These are phyloP conservation scores for Ctenoplectra terminalis DNA, from an alignment of 1,140 invertebrate species.

Conservation along the genomic window DNA sequence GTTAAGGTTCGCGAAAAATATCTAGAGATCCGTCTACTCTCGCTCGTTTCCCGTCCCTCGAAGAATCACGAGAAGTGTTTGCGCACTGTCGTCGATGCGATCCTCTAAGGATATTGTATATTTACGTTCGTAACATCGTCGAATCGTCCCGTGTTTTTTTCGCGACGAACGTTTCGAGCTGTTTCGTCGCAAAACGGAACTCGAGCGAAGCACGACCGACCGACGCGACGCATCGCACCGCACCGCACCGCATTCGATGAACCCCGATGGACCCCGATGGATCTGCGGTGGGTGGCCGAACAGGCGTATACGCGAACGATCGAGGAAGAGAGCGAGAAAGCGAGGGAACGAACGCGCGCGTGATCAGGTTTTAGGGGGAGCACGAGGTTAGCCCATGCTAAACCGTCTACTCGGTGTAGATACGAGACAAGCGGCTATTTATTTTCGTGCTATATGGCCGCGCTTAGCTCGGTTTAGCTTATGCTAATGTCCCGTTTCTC, in stretches of 20 bases:
- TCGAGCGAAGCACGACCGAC: no score
- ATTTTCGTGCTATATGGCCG: slow-evolving; percentile 79
- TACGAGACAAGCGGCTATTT: slow-evolving; percentile 77
- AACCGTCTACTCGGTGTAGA: slow-evolving; percentile 71
- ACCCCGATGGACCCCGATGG: neutral
- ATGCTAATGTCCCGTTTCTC: slow-evolving; percentile 79
- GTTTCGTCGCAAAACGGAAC: no score
- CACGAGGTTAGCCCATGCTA: slow-evolving; percentile 66
- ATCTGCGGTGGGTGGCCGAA: slow-evolving; percentile 36
- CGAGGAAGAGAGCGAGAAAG: slow-evolving; percentile 35
- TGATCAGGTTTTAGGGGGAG: slow-evolving; percentile 46
- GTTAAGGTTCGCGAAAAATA: no score
- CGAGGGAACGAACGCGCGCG: neutral
- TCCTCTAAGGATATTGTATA: no score
- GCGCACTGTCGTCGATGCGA: no score
- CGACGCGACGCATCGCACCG: no score
- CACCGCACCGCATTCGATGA: slow-evolving; percentile 24
- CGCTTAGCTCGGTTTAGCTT: slow-evolving; percentile 77
- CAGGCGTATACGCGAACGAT: slow-evolving; percentile 40
- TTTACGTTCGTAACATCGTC: no score
- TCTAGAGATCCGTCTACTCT: no score
- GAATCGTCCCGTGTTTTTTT: no score
- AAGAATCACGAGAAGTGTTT: no score
- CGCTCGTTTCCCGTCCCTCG: no score
- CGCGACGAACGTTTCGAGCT: no score